A percentile compares a stretch with the other conserved stretches of the same genome.
Evolutionary conservation across 2,888 invertebrate genomes (phyloP).

Genomic region (Phalangium opilio): DNA sequence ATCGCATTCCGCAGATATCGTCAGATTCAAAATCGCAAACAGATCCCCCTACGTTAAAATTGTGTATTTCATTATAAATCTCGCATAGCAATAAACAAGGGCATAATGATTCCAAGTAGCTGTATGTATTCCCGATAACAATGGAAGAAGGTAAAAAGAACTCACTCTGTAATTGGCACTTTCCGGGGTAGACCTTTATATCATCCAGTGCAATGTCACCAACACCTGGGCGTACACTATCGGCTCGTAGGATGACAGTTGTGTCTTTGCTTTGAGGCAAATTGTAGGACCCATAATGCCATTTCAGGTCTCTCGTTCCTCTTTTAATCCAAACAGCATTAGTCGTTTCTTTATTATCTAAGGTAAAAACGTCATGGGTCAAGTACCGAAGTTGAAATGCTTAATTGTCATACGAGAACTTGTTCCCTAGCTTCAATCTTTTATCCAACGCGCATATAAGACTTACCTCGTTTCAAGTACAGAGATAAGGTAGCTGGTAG

Average conservation of each 20-base stretch:
- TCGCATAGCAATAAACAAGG: neutral
- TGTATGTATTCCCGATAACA: neutral
- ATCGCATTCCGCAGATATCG: constrained; percentile 15
- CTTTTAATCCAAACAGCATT: constrained; percentile 8
- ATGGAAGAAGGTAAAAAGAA: neutral
- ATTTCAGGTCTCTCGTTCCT: constrained; percentile 4
- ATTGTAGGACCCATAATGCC: constrained; percentile 13
- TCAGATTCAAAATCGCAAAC: constrained; percentile 16
- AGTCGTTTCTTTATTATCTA: too few relatives aligned
- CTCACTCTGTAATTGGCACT: constrained; percentile 15
- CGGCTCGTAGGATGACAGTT: constrained; percentile 6
- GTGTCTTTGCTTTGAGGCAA: constrained; percentile 9
- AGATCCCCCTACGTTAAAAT: constrained; percentile 5
- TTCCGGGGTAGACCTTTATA: constrained; percentile 9
- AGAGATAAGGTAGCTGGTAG: too few relatives aligned
- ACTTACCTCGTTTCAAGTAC: too few relatives aligned
- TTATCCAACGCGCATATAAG: too few relatives aligned
- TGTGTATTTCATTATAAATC: too few relatives aligned
- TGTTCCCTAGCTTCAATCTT: too few relatives aligned
- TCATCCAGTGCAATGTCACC: constrained; percentile 20
- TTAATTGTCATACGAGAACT: too few relatives aligned
- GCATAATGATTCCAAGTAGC: too few relatives aligned
- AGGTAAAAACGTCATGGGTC: too few relatives aligned
- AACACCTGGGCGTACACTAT: constrained; percentile 1
- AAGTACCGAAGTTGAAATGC: too few relatives aligned